Evolutionary conservation across 1,140 invertebrate species (phyloP), one percentile per base, ranked within the genome.

Genomic region (Steinernema khuongi): DNA sequence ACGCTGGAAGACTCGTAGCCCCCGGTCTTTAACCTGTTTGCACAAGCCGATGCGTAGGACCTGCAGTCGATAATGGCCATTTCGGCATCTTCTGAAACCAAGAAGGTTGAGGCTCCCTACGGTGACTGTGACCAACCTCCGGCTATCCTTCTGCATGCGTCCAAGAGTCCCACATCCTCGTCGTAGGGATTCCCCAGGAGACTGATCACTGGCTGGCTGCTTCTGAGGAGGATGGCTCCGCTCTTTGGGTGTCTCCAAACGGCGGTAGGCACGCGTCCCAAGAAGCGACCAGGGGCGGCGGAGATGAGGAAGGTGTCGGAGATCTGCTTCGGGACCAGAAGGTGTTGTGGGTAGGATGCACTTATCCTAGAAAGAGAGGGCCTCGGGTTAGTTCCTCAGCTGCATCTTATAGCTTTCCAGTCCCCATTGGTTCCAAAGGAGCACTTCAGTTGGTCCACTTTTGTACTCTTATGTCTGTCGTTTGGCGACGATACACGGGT

Each of bases 41-140:
- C 94, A 29, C 96, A 91, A 0, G 95, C 94, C 0, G 93, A 94
- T 41, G 94, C 90, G 86, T 96, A 97, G 0, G 93, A 95, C 44
- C 95, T 89, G 18, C 94, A 94, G 88, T 97, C 95, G 77, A 97
- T 90, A 74, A 97, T 94, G 28, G 97, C 87, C 74, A 96, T 89
- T 93, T 94, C 89, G 91, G 82, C 29, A 22, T 43, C 50, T 18
- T 71, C 74, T 68, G 31, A 69, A 75, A 74, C 26, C n/a, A n/a
- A 4, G 22, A 29, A 72, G 18, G n/a, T 11, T 41, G 7, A 41
- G 36, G 7, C n/a, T n/a, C 7, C 7, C 7, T 11, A 41, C 36
- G n/a, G 36, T 41, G n/a, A 7, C n/a, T 11, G n/a, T 11, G 22
- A 22, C 22, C 17, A 28, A 31, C 31, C 50, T 18, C 22, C 79